Conservation (phyloP, 2,113 vertebrate genomes). For the Oreotrochilus melanogaster region DNA sequence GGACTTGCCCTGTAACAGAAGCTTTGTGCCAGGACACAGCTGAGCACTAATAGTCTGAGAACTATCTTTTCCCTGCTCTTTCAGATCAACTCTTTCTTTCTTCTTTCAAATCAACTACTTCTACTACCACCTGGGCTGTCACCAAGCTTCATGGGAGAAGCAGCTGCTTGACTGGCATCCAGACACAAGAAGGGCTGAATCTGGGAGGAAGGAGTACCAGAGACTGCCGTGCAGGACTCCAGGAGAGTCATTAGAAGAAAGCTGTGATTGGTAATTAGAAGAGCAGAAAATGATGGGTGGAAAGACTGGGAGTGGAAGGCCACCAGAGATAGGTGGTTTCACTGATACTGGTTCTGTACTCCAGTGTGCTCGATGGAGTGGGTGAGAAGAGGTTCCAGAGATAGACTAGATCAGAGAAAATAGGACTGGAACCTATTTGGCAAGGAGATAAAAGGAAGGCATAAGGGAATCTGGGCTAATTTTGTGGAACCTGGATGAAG, state of each 20-base stretch:
- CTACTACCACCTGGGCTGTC: accelerated
- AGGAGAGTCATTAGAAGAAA: background rate
- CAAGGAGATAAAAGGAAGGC: background rate
- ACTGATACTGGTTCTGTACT: background rate
- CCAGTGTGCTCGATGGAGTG: background rate
- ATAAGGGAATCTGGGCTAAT: background rate
- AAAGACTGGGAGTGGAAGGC: background rate
- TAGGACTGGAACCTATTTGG: background rate
- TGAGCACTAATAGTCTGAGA: background rate
- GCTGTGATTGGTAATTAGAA: accelerated
- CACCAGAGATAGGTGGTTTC: accelerated
- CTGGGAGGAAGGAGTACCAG: background rate
- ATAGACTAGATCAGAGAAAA: background rate
- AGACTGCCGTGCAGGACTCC: background rate
- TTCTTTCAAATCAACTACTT: background rate
- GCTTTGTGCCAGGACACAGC: background rate
- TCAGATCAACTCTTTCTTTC: background rate
- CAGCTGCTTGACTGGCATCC: background rate
- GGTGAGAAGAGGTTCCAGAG: background rate
- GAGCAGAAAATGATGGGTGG: background rate
- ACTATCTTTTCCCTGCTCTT: background rate
- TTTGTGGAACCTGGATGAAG: background rate
- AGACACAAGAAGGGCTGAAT: background rate
- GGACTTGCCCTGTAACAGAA: background rate
- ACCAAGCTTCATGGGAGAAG: background rate